These are phyloP conservation scores for Zaprionus nigranus DNA, from an alignment of 1,140 invertebrate species.

Conservation along the genomic window DNA sequence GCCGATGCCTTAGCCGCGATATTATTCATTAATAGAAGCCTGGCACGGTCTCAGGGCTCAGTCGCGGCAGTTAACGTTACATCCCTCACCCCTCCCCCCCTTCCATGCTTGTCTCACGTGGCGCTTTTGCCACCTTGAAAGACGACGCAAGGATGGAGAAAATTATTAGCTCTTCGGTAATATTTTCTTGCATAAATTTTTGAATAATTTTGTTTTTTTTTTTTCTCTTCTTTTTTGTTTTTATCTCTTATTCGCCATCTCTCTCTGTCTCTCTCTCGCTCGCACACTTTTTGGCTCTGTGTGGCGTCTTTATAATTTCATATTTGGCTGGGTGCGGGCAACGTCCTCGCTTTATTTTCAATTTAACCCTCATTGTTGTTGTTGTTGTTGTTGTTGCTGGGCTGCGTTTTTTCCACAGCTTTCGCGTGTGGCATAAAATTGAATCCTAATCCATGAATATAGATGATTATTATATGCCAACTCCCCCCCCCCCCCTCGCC, in stretches of 20 bases:
- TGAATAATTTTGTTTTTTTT: conserved; percentile 68
- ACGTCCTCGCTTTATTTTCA: conserved; percentile 76
- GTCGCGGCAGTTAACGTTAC: conserved; percentile 29
- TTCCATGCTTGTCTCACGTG: conserved; percentile 49
- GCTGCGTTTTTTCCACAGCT: conserved; percentile 40
- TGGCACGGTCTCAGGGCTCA: conserved; percentile 25
- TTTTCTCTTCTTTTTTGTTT: conserved; percentile 27
- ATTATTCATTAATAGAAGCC: conserved; percentile 83
- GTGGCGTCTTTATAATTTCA: conserved; percentile 54
- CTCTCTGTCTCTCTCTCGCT: neutral
- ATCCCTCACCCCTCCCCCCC: conserved; percentile 5
- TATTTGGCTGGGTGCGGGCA: conserved; percentile 36
- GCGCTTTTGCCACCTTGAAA: conserved; percentile 75
- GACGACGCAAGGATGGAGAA: conserved; percentile 53
- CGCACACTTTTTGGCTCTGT: neutral
- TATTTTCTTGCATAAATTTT: conserved; percentile 84
- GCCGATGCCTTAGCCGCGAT: conserved; percentile 70
- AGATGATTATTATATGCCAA: conserved; percentile 84
- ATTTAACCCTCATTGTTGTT: conserved; percentile 78
- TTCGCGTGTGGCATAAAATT: conserved; percentile 79
- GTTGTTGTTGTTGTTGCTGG: conserved; percentile 52
- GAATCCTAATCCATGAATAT: conserved; percentile 85
- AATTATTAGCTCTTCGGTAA: conserved; percentile 84
- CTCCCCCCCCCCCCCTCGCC: neutral
- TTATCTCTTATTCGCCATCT: conserved; percentile 4